These are phyloP conservation scores for Penaeus vannamei DNA, from an alignment of 1,140 invertebrate genomes.

Conservation along the genomic window DNA sequence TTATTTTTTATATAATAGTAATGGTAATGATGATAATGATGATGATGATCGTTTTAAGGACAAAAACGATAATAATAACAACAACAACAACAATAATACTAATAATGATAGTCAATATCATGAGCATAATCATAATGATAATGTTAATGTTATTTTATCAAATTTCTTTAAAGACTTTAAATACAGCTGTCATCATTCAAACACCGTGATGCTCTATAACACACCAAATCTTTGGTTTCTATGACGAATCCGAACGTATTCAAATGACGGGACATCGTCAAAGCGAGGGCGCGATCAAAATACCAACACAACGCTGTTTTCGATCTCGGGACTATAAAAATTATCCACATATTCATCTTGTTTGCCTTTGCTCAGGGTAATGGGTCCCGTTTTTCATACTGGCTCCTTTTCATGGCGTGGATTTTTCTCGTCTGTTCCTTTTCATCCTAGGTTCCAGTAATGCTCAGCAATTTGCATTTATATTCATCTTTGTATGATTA, in stretches of 20 bases:
- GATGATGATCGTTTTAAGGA: too few species aligned
- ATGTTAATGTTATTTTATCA: too few species aligned
- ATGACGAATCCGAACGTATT: background rate
- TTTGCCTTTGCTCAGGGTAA: conserved; percentile 64
- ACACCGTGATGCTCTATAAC: too few species aligned
- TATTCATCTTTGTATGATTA: conserved; percentile 61
- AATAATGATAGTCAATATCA: too few species aligned
- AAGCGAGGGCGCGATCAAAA: conserved; percentile 47
- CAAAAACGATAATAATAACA: too few species aligned
- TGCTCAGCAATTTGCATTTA: conserved; percentile 64
- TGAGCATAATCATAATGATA: too few species aligned
- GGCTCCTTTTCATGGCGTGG: conserved; percentile 61
- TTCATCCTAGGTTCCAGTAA: conserved; percentile 60
- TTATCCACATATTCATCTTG: conserved; percentile 63
- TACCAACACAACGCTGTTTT: conserved; percentile 58
- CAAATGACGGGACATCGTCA: conserved; percentile 1
- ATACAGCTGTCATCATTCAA: too few species aligned
- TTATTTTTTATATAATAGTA: too few species aligned
- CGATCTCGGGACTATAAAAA: conserved; percentile 60
- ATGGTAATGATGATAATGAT: too few species aligned
- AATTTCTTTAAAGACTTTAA: too few species aligned
- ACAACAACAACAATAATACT: too few species aligned
- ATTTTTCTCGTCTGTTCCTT: conserved; percentile 61
- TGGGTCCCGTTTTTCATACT: conserved; percentile 62
- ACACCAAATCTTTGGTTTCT: too few species aligned